Evolutionary conservation across 2,797 vertebrate genomes (phyloP), one percentile per base, ranked within the genome.

Genomic region (Eulemur rubriventer): DNA sequence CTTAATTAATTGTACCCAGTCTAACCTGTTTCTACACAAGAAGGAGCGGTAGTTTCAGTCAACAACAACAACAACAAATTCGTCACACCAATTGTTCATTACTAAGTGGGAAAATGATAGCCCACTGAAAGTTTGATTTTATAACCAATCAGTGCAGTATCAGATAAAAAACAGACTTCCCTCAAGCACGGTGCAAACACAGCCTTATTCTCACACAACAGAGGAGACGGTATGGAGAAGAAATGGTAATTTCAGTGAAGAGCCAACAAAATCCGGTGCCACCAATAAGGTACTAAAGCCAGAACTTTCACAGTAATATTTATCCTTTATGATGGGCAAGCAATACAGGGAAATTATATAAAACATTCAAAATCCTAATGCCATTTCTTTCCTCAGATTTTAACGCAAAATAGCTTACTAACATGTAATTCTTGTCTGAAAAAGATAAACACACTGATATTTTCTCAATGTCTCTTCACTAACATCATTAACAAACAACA

Each of bases 211-310:
- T 63, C 35, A 9, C 89, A 84, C 92, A 33, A 57, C 4, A 43
- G 0, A 2, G 6, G 6, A 93, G 73, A 7, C 6, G 30, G 35
- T 28, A 48, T n/a, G 14, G 24, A 69, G 65, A 63, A 14, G 46
- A 75, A 63, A 46, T 4, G 26, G 46, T 38, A 22, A 91, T 20
- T 67, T 83, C 84, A 24, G 24, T 22, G 28, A 55, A 20, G 2
- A 75, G 46, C 41, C 73, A 76, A 38, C 82, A 57, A 61, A 65
- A 57, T 35, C 28, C 89, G 55, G 89, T 22, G 16, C 28, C 48
- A 48, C 22, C 0, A 0, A 4, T 48, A 85, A 82, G 20, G 0
- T 0, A 38, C 0, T 2, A 55, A 76, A 20, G 43, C 73, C 0
- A 75, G 46, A 43, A 95, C 61, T 17, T 10, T 90, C 48, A 11